These are phyloP conservation scores for Sebastes variabilis DNA, from an alignment of 2,797 vertebrate species.

Conservation along the genomic window DNA sequence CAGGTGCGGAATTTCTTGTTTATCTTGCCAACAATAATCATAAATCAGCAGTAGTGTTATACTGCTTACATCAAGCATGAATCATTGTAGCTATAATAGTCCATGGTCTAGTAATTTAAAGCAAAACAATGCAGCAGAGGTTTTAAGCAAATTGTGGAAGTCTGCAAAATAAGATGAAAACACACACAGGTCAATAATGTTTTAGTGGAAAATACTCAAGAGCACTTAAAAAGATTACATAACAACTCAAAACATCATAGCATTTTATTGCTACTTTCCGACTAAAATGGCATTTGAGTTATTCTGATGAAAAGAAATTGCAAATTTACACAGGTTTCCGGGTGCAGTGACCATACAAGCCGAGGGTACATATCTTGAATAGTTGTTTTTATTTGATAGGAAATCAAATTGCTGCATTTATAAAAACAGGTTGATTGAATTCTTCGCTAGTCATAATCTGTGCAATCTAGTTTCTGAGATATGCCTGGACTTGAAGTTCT, in stretches of 20 bases:
- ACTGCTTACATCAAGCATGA: neutral
- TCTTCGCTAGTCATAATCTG: neutral
- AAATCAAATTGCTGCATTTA: neutral
- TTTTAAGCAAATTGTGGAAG: neutral
- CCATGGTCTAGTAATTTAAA: neutral
- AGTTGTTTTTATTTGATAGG: neutral
- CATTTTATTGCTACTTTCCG: neutral
- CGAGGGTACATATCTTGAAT: neutral
- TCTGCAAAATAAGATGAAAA: neutral
- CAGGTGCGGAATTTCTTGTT: neutral
- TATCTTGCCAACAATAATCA: neutral
- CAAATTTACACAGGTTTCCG: neutral
- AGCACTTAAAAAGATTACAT: neutral
- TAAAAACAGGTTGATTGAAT: neutral
- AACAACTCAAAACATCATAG: neutral
- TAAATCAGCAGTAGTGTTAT: neutral
- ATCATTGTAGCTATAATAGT: neutral
- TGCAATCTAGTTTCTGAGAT: neutral
- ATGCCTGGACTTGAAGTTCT: neutral
- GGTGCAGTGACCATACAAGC: neutral
- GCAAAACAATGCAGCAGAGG: too few relatives aligned
- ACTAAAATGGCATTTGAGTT: neutral
- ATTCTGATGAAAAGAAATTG: neutral
- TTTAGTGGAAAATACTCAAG: neutral
- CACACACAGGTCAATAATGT: neutral